Evolutionary conservation across 1,140 invertebrate genomes (phyloP), one percentile per base, ranked within the genome.

Genomic region (Homalodisca vitripennis): DNA sequence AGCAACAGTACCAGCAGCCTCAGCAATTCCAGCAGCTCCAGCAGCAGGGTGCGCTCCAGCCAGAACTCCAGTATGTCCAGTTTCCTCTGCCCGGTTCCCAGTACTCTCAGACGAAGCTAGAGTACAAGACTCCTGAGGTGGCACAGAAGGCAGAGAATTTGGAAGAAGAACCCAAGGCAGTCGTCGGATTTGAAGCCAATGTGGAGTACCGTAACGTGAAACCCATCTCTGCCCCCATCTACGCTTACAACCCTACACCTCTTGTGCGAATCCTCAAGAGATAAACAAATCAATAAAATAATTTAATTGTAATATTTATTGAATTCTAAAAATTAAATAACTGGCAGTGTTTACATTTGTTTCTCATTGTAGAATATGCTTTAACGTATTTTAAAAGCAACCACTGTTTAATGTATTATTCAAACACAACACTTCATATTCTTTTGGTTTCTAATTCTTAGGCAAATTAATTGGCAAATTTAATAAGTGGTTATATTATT

Each of bases 191-290:
- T 48, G 71, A 73, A 6, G 74, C 75, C 46, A 74, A 72, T 14
- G 64, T 76, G 24, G 73, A 75, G 62, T 76, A 74, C 69, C 66
- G 72, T n/a, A 74, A 76, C 27, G 75, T 76, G n/a, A n/a, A n/a
- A n/a, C n/a, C n/a, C n/a, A n/a, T n/a, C n/a, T n/a, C n/a, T n/a
- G n/a, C n/a, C n/a, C 75, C 75, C 10, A 70, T 76, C 68, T 76
- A 75, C 70, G 51, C 73, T 20, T 76, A 73, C 66, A 69, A 69
- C 41, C 68, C 70, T 17, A 51, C 67, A 1, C 73, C 74, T 2
- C 48, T 75, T 14, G 67, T 73, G 12, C 46, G 74, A 1, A 69
- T 75, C 26, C 67, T 75, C 47, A 72, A 69, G 53, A 68, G 46
- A 29, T 63, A 32, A 32, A 12, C n/a, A n/a, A n/a, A n/a, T n/a